Evolutionary conservation across 2,113 vertebrate genomes (phyloP), one percentile per base, ranked within the genome.

Genomic region (Neogale vison): DNA sequence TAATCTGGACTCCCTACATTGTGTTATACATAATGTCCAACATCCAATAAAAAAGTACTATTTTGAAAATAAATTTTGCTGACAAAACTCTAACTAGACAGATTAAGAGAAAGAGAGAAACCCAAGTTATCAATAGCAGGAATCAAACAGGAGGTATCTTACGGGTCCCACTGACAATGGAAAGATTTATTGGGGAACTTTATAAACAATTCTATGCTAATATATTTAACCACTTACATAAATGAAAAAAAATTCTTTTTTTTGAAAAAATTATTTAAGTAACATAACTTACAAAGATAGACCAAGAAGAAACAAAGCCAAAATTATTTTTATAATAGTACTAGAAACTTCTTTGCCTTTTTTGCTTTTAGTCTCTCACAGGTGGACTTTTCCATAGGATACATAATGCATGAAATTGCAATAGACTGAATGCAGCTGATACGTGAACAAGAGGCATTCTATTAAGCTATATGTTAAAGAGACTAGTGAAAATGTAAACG

Each of bases 21-120:
- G 3, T 72, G 61, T 34, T 55, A 88, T 93, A 91, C 18, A 74
- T 39, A 84, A 82, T 79, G n/a, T 87, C 4, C 91, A 74, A 80
- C 47, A 59, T 42, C 26, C 36, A 88, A 65, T 63, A 87, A 67
- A 96, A 91, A 93, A 52, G 21, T 47, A 67, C 23, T 85, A 5
- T 79, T 93, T 85, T 72, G 29, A 97, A 93, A 90, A 95, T 80
- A 84, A 61, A 92, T 52, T 89, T 34, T 18, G 47, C 7, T 34
- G 29, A 57, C 36, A 91, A 83, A 94, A 88, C 69, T 57, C 14
- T 94, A 79, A 24, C 42, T 71, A 88, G 23, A 71, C 26, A 72
- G 24, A 88, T 63, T 42, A 47, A 50, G 52, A 36, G 52, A 76
- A 95, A 67, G 34, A 59, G 15, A 50, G 23, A 79, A 83, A 77